A percentile compares a stretch with the other conserved stretches of the same genome.
Evolutionary conservation across 2,888 invertebrate species (phyloP).

Genomic region (Gerris lacustris): DNA sequence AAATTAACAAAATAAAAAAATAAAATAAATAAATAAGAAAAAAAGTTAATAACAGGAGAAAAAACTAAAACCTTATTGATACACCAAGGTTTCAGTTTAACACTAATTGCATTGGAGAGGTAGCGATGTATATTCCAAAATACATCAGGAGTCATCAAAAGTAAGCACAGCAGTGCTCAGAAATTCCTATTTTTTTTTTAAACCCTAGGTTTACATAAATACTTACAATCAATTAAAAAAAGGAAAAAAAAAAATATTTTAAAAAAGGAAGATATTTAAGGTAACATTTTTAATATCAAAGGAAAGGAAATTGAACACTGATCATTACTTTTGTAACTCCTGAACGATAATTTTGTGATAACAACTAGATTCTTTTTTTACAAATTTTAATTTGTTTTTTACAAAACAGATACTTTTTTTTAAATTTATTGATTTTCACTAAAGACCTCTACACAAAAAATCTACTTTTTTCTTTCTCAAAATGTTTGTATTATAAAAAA

Average conservation of each 20-base stretch:
- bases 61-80: no score
- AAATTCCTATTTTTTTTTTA: no score
- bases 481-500: no score
- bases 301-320: neutral
- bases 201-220: no score
- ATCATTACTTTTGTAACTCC: neutral
- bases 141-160: neutral
- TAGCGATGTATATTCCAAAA: slow-evolving; percentile 3
- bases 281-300: slow-evolving; percentile 3
- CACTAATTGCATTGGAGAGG: neutral
- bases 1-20: no score
- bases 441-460: slow-evolving; percentile 5
- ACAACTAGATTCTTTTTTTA: neutral
- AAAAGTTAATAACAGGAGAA: no score
- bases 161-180: no score
- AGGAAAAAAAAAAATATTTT: no score
- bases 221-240: no score
- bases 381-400: no score
- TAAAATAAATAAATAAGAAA: no score
- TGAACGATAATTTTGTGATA: neutral
- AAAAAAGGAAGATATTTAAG: neutral
- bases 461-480: neutral
- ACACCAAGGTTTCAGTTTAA: neutral
- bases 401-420: no score
- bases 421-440: neutral